phyloP scores from a whole-genome alignment of 2,888 invertebrate genomes.

The Cryptocheilus praepositus region DNA sequence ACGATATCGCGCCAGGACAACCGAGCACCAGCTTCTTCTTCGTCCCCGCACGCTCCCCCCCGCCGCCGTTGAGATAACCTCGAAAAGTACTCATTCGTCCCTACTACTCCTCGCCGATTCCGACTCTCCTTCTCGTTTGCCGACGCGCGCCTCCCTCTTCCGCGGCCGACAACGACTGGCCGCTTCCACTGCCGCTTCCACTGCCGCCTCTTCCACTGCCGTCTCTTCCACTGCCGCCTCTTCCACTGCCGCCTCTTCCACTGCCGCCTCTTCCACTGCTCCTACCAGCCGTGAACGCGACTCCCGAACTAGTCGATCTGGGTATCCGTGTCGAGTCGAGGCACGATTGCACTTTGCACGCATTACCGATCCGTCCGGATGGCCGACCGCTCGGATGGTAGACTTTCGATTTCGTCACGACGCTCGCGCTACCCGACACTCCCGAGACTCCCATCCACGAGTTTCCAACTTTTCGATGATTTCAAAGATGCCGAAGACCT shows the following conservation, averaged over 20 bases:
- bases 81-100: constrained; percentile 24
- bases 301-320: constrained; percentile 21
- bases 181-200: constrained; percentile 2
- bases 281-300: too few species aligned
- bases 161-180: not conserved
- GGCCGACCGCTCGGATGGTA: constrained; percentile 1
- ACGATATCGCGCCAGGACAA: constrained; percentile 1
- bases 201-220: not conserved
- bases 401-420: not conserved
- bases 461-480: too few species aligned
- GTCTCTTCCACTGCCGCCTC: not conserved
- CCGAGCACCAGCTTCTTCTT: not conserved
- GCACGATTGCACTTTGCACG: constrained; percentile 34
- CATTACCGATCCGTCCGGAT: constrained; percentile 39
- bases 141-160: not conserved
- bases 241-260: not conserved
- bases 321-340: constrained; percentile 33
- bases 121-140: constrained; percentile 1
- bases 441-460: too few species aligned
- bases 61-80: constrained; percentile 37
- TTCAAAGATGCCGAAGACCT: too few species aligned
- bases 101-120: constrained; percentile 14
- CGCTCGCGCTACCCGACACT: too few species aligned
- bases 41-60: constrained; percentile 8
- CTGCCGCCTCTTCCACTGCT: not conserved